Conservation (phyloP, 2,888 invertebrate species). For the Sesamia inferens region DNA sequence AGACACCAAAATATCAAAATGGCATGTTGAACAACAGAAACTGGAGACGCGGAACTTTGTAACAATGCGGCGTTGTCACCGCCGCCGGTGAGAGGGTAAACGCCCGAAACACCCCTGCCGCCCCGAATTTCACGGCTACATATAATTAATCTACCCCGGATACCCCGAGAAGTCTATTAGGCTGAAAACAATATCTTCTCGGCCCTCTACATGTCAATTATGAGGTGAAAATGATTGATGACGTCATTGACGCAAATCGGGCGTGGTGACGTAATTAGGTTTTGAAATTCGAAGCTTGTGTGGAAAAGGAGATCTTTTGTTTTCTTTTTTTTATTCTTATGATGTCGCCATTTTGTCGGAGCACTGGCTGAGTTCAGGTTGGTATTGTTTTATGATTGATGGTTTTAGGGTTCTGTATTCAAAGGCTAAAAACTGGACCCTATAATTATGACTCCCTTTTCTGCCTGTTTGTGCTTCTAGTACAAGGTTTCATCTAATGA, state of each 20-base stretch:
- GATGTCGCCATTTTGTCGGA: constrained; percentile 12
- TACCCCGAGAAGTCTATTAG: constrained; percentile 80
- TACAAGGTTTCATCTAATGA: too few species aligned
- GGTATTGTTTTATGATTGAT: neutral
- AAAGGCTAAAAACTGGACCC: too few species aligned
- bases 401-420: neutral
- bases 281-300: constrained; percentile 56
- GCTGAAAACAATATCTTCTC: constrained; percentile 78
- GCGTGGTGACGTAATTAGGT: constrained; percentile 61
- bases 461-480: too few species aligned
- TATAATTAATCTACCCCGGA: constrained; percentile 79
- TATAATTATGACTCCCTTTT: too few species aligned
- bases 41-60: constrained; percentile 72
- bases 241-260: constrained; percentile 66
- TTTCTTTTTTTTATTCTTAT: neutral
- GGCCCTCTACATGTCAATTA: constrained; percentile 77
- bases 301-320: constrained; percentile 20
- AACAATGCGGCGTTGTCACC: constrained; percentile 80
- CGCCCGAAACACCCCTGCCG: constrained; percentile 47
- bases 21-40: constrained; percentile 64
- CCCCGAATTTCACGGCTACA: constrained; percentile 67
- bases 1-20: constrained; percentile 35
- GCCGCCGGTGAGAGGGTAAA: constrained; percentile 53
- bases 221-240: constrained; percentile 78
- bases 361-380: neutral